Base-by-base conservation (phyloP, 2,888 invertebrate genomes). In the Platerodrilus igneus region DNA sequence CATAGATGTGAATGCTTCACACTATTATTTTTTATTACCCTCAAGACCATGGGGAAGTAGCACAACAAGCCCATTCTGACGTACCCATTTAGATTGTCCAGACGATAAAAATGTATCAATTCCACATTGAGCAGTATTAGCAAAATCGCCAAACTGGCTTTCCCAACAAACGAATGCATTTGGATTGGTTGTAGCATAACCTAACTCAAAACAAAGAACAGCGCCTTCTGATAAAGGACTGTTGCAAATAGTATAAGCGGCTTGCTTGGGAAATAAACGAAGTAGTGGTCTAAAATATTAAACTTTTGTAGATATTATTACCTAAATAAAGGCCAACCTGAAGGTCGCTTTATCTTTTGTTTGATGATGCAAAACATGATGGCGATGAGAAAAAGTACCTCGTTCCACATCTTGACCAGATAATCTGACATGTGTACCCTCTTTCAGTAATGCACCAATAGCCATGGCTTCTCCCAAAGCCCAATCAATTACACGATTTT, bases 61-160 rank as follows among this genome's bases (percentile, higher is more conserved):
- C 55, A 89, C 66, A 1, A 88, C 86, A 17, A 92, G 59, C 7
- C 86, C 88, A 25, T 81, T 79, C 70, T 88, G 88, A 45, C 84
- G 72, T 18, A 84, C 78, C 88, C 88, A 89, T 69, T 91, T 91
- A 56, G 81, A 74, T 70, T 90, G 84, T 1, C 84, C 89, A 47
- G 78, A 76, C 15, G 70, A 62, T 23, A 82, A 70, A 57, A 78
- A 74, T 14, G 76, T 74, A 58, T 83, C 78, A 50, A 83, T 72
- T 60, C 86, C 72, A 4, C 81, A 75, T 64, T 78, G 72, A 3
- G 69, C 75, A 0, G 77, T 83, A 70, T 89, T 88, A 46, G 78
- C 78, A 59, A 90, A 90, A 68, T 90, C 89, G 0, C 89, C 89
- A 66, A 88, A 90, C 70, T 90, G 90, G 20, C 84, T 88, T 69